Base-by-base conservation (phyloP, 2,888 invertebrate species). In the Lydus trimaculatus region DNA sequence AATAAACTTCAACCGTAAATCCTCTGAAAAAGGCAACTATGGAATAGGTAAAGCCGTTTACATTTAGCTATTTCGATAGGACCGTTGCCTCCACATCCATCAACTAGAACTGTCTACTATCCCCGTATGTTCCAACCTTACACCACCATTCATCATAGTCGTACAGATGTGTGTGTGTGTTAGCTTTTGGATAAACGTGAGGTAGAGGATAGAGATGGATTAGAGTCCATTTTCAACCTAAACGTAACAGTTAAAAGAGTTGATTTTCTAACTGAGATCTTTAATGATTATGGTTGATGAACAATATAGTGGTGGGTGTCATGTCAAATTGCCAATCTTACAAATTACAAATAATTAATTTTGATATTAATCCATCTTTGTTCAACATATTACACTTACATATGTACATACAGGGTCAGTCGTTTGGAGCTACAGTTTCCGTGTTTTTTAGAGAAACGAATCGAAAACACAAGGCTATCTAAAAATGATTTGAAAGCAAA, bases 91-190 rank as follows among this genome's bases (percentile, higher is more conserved):
- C 75, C 73, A n/a, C 70, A 76, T 76, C 76, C 73, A 76, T 76
- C 76, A 76, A 70, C 67, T 72, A 74, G 74, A 75, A 76, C 74
- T 73, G 75, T 72, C 72, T 76, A 20, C 48, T 48, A 48, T 73
- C 75, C 28, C 75, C 70, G 64, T 67, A 69, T 48, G 20, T 11
- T 20, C 20, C 9, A 48, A 43, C 69, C 17, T 58, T 59, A 33
- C n/a, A n/a, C 60, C 23, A 33, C 71, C 75, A 76, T 76, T 73
- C 73, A 75, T 76, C 76, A 76, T 76, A 74, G 69, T 64, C 67
- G 72, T 20, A 20, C 20, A 20, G 48, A 48, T 48, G 20, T 48
- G 48, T 48, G 20, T 48, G 9, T 48, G 20, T 48, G 48, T 48
- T 43, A 17, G 43, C 43, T 43, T 43, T 17, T 17, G 11, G 43